Percentiles rank a stretch among this genome's conserved stretches.
These are phyloP conservation scores for Sternarchorhynchus goeldii DNA, from an alignment of 2,797 vertebrate genomes.

Conservation along the genomic window DNA sequence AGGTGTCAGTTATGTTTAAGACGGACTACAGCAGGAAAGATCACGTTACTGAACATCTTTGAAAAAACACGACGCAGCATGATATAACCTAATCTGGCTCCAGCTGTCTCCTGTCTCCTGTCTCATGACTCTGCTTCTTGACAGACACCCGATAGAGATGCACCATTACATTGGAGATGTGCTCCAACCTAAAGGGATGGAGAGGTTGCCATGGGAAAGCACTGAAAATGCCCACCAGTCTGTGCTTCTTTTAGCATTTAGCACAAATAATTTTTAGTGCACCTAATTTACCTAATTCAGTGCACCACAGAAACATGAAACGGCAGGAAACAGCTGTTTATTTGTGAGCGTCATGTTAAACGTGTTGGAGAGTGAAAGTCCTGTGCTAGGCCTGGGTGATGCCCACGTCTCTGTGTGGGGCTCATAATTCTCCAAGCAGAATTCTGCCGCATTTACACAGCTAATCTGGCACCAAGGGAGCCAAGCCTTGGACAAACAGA, in stretches of 20 bases:
- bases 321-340: neutral
- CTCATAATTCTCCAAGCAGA: constrained; percentile 55
- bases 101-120: neutral
- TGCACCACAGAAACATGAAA: too few relatives aligned
- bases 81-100: neutral
- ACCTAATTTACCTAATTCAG: too few relatives aligned
- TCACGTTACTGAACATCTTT: neutral
- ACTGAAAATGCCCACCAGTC: neutral
- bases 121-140: neutral
- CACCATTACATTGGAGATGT: neutral
- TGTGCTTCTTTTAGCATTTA: neutral
- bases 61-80: neutral
- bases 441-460: constrained; percentile 53
- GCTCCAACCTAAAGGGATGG: neutral
- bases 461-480: constrained; percentile 49
- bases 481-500: constrained; percentile 21
- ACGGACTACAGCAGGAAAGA: neutral
- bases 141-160: neutral
- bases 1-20: neutral
- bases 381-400: constrained; percentile 31
- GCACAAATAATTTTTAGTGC: neutral
- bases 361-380: constrained; percentile 25
- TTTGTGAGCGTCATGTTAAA: constrained; percentile 14
- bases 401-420: constrained; percentile 15
- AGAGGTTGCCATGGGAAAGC: neutral